Evolutionary conservation across 2,113 vertebrate genomes (phyloP).

Genomic region (Nerophis lumbriciformis): DNA sequence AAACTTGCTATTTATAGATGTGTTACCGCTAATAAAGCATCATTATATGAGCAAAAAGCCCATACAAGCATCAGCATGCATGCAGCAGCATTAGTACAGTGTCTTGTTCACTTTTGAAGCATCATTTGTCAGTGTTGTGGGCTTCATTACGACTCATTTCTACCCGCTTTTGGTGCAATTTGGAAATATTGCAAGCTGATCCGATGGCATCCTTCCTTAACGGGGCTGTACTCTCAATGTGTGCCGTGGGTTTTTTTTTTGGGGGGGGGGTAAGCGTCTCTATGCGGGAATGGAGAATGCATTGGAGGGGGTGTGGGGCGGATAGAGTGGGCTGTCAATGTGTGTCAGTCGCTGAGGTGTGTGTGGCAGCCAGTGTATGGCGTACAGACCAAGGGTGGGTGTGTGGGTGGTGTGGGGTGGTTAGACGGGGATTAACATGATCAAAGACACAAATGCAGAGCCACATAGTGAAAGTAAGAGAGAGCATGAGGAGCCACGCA

Average conservation of each 20-base stretch:
- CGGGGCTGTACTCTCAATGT: background rate
- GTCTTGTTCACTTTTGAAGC: conserved; percentile 46
- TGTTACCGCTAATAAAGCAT: too few relatives aligned
- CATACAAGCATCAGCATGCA: too few relatives aligned
- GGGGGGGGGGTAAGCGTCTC: conserved; percentile 32
- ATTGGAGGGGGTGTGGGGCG: conserved; percentile 31
- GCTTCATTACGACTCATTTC: conserved; percentile 61
- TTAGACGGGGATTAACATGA: conserved; percentile 66
- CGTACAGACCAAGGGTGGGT: conserved; percentile 24
- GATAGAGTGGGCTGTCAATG: conserved; percentile 61
- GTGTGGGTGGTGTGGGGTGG: conserved; percentile 5
- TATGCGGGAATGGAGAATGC: conserved; percentile 32
- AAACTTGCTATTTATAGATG: too few relatives aligned
- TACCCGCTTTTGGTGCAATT: background rate
- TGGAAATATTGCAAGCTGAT: too few relatives aligned
- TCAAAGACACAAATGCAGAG: conserved; percentile 66
- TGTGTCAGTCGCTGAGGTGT: conserved; percentile 61
- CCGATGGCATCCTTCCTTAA: too few relatives aligned
- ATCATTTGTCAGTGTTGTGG: conserved; percentile 47
- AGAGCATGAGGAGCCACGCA: conserved; percentile 47
- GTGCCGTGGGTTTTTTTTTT: conserved; percentile 31
- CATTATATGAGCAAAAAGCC: too few relatives aligned
- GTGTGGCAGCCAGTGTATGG: conserved; percentile 53
- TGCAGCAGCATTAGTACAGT: too few relatives aligned
- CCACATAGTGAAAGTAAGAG: conserved; percentile 59